Percentiles rank a stretch among this genome's conserved stretches.
phyloP scores from a whole-genome alignment of 1,140 invertebrate genomes.

The Callitettix versicolor region DNA sequence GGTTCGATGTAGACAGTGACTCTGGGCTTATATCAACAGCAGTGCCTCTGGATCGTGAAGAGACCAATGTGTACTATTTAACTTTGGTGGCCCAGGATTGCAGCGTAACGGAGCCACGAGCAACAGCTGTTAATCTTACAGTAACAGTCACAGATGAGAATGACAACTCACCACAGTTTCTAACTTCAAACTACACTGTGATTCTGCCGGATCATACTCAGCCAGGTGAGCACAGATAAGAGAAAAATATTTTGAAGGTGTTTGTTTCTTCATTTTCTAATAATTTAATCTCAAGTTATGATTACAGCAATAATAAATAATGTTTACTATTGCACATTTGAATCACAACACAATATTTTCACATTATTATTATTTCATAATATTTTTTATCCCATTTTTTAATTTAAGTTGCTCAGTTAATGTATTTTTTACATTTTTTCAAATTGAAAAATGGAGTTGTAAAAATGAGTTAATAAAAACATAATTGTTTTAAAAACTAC shows the following conservation, averaged over 20 bases:
- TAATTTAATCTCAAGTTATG: too few relatives aligned
- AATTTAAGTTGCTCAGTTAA: too few relatives aligned
- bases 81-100: constrained; percentile 79
- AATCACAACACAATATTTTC: not conserved
- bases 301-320: too few relatives aligned
- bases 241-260: not conserved
- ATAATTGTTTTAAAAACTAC: too few relatives aligned
- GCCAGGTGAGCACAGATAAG: constrained; percentile 38
- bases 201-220: constrained; percentile 67
- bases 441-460: too few relatives aligned
- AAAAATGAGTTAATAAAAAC: too few relatives aligned
- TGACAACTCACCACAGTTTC: constrained; percentile 76
- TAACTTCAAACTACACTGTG: constrained; percentile 55
- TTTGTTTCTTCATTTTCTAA: not conserved
- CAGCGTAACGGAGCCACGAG: constrained; percentile 66
- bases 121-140: constrained; percentile 68
- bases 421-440: too few relatives aligned
- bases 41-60: constrained; percentile 65
- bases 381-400: too few relatives aligned
- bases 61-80: constrained; percentile 60
- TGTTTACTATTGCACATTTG: not conserved
- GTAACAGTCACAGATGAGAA: constrained; percentile 73
- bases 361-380: not conserved
- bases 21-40: constrained; percentile 66
- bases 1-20: constrained; percentile 61